phyloP scores from a whole-genome alignment of 2,113 vertebrate genomes.

The Tachysurus fulvidraco region DNA sequence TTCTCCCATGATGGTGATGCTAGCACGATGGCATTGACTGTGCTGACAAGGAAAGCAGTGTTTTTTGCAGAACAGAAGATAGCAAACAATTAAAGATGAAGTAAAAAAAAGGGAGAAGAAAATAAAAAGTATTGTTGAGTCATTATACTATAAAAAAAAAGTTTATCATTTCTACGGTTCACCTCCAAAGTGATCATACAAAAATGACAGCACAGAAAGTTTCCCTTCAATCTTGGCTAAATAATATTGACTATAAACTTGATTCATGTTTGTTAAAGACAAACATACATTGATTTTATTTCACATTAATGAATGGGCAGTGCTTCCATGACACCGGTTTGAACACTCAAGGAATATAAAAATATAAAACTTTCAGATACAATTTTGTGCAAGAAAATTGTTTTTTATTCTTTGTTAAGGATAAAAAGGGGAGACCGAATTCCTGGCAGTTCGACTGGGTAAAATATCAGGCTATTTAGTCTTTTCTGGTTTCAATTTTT shows the following conservation, averaged over 20 bases:
- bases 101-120: neutral
- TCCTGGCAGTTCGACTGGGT: too few relatives aligned
- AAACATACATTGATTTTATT: neutral
- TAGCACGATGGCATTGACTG: neutral
- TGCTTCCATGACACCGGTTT: too few relatives aligned
- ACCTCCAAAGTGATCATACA: neutral
- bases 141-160: too few relatives aligned
- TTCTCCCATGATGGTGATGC: neutral
- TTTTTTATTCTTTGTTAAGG: neutral
- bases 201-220: neutral
- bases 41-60: neutral
- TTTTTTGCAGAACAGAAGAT: neutral
- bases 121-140: too few relatives aligned
- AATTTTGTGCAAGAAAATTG: neutral
- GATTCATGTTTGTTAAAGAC: neutral
- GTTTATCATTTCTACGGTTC: neutral
- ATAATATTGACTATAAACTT: neutral
- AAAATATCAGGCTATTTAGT: neutral
- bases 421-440: neutral
- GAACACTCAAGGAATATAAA: neutral
- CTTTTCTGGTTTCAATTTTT: neutral
- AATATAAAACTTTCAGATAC: neutral
- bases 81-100: neutral
- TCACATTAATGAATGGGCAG: neutral
- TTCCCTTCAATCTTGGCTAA: neutral